Evolutionary conservation across 92 coral and sea anemone species (phyloP).

Genomic region (Palythoa heliodiscus): DNA sequence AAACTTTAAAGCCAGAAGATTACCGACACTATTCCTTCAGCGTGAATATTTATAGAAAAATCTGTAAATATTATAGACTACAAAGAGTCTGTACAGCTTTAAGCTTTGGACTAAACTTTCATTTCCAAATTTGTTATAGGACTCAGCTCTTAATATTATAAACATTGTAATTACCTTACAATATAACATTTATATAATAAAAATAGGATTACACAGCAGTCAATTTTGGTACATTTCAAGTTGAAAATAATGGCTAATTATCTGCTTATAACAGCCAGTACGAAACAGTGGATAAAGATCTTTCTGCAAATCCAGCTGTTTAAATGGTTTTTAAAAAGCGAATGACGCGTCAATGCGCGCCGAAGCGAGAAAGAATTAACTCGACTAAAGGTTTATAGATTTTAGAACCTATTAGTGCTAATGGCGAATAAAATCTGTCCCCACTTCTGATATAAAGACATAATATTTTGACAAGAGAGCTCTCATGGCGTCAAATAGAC

Average conservation of each 20-base stretch:
- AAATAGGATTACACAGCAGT: constrained; percentile 1
- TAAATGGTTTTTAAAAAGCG: neutral
- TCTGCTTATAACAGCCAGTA: constrained; percentile 12
- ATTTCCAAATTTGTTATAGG: neutral
- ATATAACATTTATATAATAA: neutral
- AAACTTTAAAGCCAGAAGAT: no score
- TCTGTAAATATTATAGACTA: no score
- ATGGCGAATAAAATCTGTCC: neutral
- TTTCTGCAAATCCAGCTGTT: neutral
- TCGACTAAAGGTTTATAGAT: neutral
- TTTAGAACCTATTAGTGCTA: neutral
- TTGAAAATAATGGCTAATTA: constrained; percentile 19
- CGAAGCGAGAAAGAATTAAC: neutral
- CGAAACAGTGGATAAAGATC: neutral
- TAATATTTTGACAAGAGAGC: neutral
- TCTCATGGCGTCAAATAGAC: neutral
- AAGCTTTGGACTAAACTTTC: neutral
- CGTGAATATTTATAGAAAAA: no score
- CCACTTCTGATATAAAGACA: neutral
- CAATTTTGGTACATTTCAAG: neutral
- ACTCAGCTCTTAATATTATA: neutral
- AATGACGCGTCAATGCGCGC: neutral
- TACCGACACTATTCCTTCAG: no score
- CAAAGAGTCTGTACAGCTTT: no score
- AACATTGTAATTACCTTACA: neutral